These are phyloP conservation scores for Pantherophis guttatus DNA, from an alignment of 2,113 vertebrate species.

Conservation along the genomic window DNA sequence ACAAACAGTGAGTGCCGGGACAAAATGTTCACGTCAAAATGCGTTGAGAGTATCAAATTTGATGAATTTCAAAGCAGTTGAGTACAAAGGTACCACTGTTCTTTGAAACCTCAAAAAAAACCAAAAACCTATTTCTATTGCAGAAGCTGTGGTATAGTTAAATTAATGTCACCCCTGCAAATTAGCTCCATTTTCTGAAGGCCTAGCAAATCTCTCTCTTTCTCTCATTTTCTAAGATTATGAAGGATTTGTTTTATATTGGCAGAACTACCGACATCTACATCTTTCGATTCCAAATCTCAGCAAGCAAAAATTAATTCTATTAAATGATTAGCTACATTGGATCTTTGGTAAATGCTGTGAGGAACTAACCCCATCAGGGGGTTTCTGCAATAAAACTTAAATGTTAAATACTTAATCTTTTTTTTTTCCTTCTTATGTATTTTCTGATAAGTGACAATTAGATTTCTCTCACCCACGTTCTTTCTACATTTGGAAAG, in stretches of 20 bases:
- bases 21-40: not conserved
- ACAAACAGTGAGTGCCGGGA: not conserved
- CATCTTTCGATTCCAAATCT: slow-evolving; percentile 28
- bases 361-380: slow-evolving; percentile 17
- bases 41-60: not conserved
- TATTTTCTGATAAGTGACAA: slow-evolving; percentile 7
- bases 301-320: slow-evolving; percentile 39
- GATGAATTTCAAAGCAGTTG: not conserved
- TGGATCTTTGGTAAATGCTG: slow-evolving; percentile 22
- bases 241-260: slow-evolving; percentile 58
- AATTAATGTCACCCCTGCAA: slow-evolving; percentile 52
- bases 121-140: slow-evolving; percentile 48
- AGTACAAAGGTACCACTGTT: not conserved
- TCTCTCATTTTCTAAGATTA: slow-evolving; percentile 41
- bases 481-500: not conserved
- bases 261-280: slow-evolving; percentile 64
- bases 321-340: slow-evolving; percentile 42
- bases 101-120: slow-evolving; percentile 57
- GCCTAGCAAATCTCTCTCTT: slow-evolving; percentile 49
- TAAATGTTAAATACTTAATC: slow-evolving; percentile 18
- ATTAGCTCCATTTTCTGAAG: slow-evolving; percentile 50
- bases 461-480: not conserved
- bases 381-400: not conserved
- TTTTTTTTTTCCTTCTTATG: not conserved
- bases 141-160: slow-evolving; percentile 53